These are phyloP conservation scores for Sympetrum striolatum DNA, from an alignment of 2,888 invertebrate genomes.

Conservation along the genomic window DNA sequence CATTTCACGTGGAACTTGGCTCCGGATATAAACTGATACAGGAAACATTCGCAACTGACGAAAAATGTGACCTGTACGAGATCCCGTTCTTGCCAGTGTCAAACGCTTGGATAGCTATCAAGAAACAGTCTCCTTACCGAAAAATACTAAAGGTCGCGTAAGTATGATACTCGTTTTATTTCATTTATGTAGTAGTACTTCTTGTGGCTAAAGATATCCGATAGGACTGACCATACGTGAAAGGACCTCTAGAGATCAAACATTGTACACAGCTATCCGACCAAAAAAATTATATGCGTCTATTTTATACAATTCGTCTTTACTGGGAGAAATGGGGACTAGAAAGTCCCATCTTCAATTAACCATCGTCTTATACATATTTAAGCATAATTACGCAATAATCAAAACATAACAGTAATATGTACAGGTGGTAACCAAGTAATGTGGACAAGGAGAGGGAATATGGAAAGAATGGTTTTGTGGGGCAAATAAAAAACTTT, in stretches of 20 bases:
- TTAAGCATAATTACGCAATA: no score
- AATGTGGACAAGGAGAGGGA: no score
- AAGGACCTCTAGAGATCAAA: background rate
- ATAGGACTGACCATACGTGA: background rate
- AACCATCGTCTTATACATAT: no score
- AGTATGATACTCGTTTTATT: slow-evolving; percentile 48
- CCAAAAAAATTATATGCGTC: background rate
- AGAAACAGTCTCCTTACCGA: slow-evolving; percentile 68
- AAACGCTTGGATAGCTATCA: slow-evolving; percentile 70
- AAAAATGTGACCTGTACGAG: slow-evolving; percentile 75
- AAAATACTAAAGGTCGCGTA: slow-evolving; percentile 72
- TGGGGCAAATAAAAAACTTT: no score
- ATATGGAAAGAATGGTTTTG: no score
- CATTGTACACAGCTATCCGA: background rate
- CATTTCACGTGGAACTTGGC: slow-evolving; percentile 46
- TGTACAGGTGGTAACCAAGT: no score
- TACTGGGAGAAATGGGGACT: no score
- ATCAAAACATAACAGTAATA: no score
- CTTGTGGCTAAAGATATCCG: background rate
- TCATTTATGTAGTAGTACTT: no score
- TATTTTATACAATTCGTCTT: no score
- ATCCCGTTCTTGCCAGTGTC: slow-evolving; percentile 69
- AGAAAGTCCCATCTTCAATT: no score
- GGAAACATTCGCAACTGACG: slow-evolving; percentile 71
- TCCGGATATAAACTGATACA: slow-evolving; percentile 64